phyloP scores from a whole-genome alignment of 37 sponge, comb jelly and placozoan genomes.

The Petrosia ficiformis region DNA sequence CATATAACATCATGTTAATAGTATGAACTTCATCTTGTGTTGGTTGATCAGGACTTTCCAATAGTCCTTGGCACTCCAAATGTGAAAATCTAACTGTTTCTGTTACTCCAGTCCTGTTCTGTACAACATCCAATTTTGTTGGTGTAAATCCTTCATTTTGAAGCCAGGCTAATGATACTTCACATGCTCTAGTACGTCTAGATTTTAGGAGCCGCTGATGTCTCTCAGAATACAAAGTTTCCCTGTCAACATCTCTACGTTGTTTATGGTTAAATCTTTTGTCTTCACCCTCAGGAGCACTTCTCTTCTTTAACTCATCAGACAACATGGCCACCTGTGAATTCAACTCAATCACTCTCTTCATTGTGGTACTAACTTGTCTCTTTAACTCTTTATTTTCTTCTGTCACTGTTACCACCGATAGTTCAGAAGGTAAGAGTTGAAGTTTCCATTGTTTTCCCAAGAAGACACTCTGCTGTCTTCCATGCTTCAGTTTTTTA shows the following conservation, averaged over 20 bases:
- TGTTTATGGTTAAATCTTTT: no score
- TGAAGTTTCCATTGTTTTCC: background rate
- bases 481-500: background rate
- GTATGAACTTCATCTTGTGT: background rate
- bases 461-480: background rate
- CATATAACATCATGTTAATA: conserved; percentile 9
- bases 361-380: background rate
- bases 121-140: background rate
- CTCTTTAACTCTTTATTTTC: background rate
- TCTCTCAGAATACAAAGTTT: background rate
- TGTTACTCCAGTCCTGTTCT: background rate
- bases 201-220: background rate
- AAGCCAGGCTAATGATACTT: conserved; percentile 4
- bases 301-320: background rate
- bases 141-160: background rate
- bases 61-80: no score
- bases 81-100: no score
- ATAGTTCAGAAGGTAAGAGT: background rate
- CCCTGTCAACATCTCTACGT: no score
- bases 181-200: background rate
- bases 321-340: background rate
- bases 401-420: background rate
- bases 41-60: no score
- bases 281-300: background rate
- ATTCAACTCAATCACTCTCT: background rate